A percentile compares a stretch with the other conserved stretches of the same genome.
These are phyloP conservation scores for Chlorocebus sabaeus DNA, from an alignment of 2,113 vertebrate genomes.

Conservation along the genomic window DNA sequence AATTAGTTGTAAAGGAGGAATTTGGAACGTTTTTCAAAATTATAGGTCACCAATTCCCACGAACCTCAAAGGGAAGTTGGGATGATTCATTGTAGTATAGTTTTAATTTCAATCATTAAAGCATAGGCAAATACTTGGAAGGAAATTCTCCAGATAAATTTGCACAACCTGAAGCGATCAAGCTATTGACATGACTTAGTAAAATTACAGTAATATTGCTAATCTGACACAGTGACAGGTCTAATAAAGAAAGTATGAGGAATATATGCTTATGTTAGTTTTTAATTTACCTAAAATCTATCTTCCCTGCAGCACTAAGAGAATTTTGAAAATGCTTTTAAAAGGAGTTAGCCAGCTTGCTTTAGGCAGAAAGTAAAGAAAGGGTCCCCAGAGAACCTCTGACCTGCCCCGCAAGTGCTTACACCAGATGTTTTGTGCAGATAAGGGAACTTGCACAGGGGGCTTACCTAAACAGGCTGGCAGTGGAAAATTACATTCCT, in stretches of 20 bases:
- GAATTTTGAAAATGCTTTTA: not conserved
- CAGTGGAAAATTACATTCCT: no score
- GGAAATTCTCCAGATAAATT: not conserved
- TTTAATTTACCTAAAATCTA: not conserved
- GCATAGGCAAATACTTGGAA: not conserved
- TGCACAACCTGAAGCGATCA: not conserved
- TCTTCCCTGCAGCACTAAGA: not conserved
- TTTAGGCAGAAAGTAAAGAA: no score
- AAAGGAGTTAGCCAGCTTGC: not conserved
- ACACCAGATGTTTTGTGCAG: no score
- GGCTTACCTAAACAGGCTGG: no score
- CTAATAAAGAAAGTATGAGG: not conserved
- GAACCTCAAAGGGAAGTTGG: not conserved
- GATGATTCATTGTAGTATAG: not conserved
- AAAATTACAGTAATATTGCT: not conserved
- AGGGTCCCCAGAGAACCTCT: no score
- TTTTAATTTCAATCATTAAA: slow-evolving; percentile 18
- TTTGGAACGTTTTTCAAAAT: not conserved
- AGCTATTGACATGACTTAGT: not conserved
- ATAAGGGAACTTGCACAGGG: not conserved
- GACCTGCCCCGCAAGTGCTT: no score
- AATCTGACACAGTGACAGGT: not conserved
- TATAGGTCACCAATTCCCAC: not conserved
- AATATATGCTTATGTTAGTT: not conserved
- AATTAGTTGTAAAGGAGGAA: not conserved